Evolutionary conservation across 1,140 invertebrate genomes (phyloP).

Genomic region (Macrostomum lignano): DNA sequence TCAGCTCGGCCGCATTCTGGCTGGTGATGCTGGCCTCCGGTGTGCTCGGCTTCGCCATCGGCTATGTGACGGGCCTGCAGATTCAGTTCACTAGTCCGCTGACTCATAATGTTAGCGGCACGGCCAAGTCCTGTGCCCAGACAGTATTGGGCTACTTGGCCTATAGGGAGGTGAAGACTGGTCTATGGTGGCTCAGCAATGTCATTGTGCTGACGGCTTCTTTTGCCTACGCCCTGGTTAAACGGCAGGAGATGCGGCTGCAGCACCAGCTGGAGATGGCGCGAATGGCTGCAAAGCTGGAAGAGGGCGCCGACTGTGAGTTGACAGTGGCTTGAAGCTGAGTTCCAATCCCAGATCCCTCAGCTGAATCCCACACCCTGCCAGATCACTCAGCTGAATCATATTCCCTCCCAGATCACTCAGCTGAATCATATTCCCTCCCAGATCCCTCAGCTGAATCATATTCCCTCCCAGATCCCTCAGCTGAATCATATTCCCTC

Average conservation of each 20-base stretch:
- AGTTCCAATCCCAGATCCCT: too few species aligned
- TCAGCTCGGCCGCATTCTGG: constrained; percentile 15
- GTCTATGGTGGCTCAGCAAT: constrained; percentile 80
- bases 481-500: too few species aligned
- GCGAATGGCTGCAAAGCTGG: too few species aligned
- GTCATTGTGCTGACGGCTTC: constrained; percentile 58
- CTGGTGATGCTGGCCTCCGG: constrained; percentile 54
- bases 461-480: too few species aligned
- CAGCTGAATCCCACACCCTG: too few species aligned
- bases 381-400: too few species aligned
- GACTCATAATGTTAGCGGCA: constrained; percentile 94
- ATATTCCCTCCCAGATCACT: too few species aligned
- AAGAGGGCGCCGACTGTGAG: too few species aligned
- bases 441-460: too few species aligned
- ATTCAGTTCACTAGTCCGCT: constrained; percentile 89
- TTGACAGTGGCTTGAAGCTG: too few species aligned
- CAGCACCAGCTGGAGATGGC: too few species aligned
- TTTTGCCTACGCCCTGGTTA: constrained; percentile 59
- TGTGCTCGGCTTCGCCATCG: constrained; percentile 78
- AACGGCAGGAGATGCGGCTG: constrained; percentile 53
- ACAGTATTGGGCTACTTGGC: constrained; percentile 74
- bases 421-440: too few species aligned
- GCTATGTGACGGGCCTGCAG: constrained; percentile 75
- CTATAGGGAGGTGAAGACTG: constrained; percentile 51
- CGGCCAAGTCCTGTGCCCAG: constrained; percentile 88